phyloP scores from a whole-genome alignment of 2,888 invertebrate species.

The Abscondita cerata region DNA sequence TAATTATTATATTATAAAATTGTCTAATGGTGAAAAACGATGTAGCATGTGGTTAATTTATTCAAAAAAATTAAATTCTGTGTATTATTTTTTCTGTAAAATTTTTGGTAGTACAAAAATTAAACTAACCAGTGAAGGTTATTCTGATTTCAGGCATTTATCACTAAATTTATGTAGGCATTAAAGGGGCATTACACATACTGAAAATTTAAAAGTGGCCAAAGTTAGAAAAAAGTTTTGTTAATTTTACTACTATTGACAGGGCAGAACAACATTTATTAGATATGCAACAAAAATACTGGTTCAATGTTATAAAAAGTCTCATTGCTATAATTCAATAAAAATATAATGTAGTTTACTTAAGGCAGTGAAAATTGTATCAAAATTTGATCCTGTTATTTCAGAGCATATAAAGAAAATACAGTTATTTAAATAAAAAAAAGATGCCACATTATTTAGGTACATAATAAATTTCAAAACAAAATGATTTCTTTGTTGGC shows the following conservation, averaged over 20 bases:
- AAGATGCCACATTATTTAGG: slow-evolving; percentile 4
- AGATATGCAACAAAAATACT: slow-evolving; percentile 14
- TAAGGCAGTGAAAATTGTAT: too few relatives aligned
- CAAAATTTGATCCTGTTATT: slow-evolving; percentile 18
- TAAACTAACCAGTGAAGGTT: background rate
- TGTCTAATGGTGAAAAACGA: background rate
- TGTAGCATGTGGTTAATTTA: background rate
- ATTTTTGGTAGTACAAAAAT: background rate
- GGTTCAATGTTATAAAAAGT: slow-evolving; percentile 16
- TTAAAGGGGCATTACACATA: too few relatives aligned
- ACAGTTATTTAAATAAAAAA: too few relatives aligned
- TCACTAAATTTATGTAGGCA: background rate
- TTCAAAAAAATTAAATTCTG: background rate
- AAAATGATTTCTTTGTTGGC: too few relatives aligned
- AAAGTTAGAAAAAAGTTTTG: background rate
- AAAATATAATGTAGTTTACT: too few relatives aligned
- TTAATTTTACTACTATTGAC: background rate
- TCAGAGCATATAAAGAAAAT: background rate
- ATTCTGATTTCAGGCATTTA: background rate
- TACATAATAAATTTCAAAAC: too few relatives aligned
- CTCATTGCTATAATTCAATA: slow-evolving; percentile 27
- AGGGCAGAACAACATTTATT: background rate
- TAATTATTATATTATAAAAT: too few relatives aligned
- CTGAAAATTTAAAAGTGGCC: background rate
- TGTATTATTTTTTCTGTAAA: slow-evolving; percentile 2